phyloP scores from a whole-genome alignment of 2,113 vertebrate species.

The Promerops cafer region DNA sequence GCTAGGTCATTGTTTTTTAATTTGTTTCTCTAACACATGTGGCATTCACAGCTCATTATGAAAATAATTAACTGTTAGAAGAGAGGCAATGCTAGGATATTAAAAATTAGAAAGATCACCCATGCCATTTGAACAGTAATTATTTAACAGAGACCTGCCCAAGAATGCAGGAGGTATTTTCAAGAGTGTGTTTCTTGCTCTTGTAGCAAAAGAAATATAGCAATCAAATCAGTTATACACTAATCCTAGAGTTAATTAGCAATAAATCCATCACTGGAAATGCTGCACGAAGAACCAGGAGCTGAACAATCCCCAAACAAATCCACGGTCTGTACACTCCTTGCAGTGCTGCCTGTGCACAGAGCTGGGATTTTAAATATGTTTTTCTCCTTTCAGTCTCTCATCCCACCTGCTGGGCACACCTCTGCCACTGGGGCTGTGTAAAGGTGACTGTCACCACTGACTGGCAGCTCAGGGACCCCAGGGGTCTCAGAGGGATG shows the following conservation, averaged over 20 bases:
- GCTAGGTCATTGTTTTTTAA: not conserved
- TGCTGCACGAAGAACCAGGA: not conserved
- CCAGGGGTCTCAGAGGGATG: fast-evolving
- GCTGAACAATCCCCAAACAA: not conserved
- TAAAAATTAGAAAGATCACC: not conserved
- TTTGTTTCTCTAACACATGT: not conserved
- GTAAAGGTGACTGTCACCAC: not conserved
- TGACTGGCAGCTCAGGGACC: fast-evolving
- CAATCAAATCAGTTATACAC: not conserved
- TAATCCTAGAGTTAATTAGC: not conserved
- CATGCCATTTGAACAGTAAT: not conserved
- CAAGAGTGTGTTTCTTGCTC: not conserved
- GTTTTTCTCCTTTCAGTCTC: not conserved
- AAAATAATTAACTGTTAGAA: not conserved
- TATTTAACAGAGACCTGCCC: not conserved
- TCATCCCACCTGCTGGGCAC: not conserved
- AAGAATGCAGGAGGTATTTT: not conserved
- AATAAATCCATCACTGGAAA: not conserved
- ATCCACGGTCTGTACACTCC: not conserved
- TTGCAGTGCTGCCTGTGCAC: not conserved
- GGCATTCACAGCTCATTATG: not conserved
- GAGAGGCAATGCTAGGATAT: not conserved
- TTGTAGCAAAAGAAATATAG: not conserved
- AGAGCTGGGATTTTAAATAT: not conserved
- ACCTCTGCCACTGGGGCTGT: not conserved